Evolutionary conservation across 2,113 vertebrate genomes (phyloP).

Genomic region (Sinocyclocheilus rhinocerous): DNA sequence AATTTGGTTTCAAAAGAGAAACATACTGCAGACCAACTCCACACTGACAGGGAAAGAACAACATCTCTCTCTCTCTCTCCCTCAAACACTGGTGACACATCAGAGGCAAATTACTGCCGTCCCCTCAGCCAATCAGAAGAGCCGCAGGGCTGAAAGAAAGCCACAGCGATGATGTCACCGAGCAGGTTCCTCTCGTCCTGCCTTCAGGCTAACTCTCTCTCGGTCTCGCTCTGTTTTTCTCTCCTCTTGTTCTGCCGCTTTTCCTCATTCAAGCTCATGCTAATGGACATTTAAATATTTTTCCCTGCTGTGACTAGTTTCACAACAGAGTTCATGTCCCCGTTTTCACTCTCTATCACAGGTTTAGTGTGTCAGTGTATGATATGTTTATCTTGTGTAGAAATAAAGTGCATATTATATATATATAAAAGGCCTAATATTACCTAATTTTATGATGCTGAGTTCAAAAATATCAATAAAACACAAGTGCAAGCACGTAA

Average conservation of each 20-base stretch:
- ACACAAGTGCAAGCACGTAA: no score
- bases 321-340: background rate
- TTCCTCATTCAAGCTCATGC: background rate
- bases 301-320: slow-evolving; percentile 2
- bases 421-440: no score
- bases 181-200: slow-evolving; percentile 52
- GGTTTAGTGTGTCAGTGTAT: no score
- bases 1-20: background rate
- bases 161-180: slow-evolving; percentile 65
- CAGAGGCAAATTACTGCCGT: slow-evolving; percentile 72
- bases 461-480: no score
- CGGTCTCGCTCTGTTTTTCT: background rate
- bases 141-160: slow-evolving; percentile 47
- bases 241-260: background rate
- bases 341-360: no score
- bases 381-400: no score
- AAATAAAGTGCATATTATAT: no score
- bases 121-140: slow-evolving; percentile 74
- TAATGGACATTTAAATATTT: slow-evolving; percentile 5
- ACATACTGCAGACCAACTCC: background rate
- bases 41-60: slow-evolving; percentile 14
- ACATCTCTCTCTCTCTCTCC: background rate
- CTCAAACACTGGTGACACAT: slow-evolving; percentile 30
- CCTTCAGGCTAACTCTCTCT: slow-evolving; percentile 7
- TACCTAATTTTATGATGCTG: background rate